Evolutionary conservation across 37 sponge, comb jelly and placozoan species (phyloP).

Genomic region (Aplysina aerophoba): DNA sequence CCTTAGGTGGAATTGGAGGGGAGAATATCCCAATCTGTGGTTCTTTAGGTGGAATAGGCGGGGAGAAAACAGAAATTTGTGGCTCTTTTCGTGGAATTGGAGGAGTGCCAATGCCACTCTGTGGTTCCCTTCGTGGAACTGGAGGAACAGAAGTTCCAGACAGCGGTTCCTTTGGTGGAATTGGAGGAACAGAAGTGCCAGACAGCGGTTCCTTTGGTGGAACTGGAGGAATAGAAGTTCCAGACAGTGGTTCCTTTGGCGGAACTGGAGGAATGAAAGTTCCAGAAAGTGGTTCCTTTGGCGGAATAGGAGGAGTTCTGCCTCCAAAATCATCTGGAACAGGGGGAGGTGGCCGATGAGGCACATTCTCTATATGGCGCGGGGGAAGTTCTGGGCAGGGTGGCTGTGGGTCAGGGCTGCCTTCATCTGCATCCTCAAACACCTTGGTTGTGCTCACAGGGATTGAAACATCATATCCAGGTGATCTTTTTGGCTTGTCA

Average conservation of each 20-base stretch:
- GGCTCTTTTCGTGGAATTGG: conserved; percentile 1
- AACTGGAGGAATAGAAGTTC: background rate
- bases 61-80: no score
- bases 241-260: background rate
- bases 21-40: no score
- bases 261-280: background rate
- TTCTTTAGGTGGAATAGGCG: no score
- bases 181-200: background rate
- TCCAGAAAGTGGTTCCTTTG: background rate
- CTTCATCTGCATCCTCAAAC: no score
- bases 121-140: background rate
- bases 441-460: no score
- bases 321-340: background rate
- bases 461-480: no score
- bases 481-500: no score
- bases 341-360: background rate
- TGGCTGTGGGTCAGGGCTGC: no score
- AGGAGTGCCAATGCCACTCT: background rate
- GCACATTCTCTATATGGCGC: background rate
- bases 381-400: background rate
- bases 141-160: background rate
- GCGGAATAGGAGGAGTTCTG: background rate
- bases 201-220: background rate
- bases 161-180: background rate
- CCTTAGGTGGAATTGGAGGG: background rate